Percentiles rank a stretch among this genome's conserved stretches.
phyloP scores from a whole-genome alignment of 2,797 vertebrate genomes.

The Hoplostethus mediterraneus region DNA sequence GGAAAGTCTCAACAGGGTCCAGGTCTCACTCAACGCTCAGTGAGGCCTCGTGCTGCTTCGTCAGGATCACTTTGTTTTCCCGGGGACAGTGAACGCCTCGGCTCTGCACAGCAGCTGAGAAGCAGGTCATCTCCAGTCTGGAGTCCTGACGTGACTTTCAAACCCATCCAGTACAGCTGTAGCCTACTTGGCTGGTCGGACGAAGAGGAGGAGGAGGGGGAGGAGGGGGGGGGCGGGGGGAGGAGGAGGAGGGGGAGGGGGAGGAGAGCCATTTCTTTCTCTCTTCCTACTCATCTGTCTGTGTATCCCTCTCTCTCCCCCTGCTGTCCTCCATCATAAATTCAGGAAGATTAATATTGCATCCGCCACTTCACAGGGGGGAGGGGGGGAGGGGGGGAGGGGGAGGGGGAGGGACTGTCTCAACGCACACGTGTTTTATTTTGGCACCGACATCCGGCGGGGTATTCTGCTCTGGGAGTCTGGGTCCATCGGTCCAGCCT shows the following conservation, averaged over 20 bases:
- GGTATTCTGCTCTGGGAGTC: neutral
- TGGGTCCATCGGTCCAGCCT: too few species aligned
- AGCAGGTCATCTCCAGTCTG: too few species aligned
- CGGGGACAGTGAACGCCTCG: conserved; percentile 8
- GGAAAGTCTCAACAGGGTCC: conserved; percentile 38
- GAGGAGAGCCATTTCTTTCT: neutral
- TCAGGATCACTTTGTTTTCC: neutral
- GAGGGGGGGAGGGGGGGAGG: neutral
- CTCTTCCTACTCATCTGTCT: neutral
- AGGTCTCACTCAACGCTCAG: conserved; percentile 15
- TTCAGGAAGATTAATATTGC: conserved; percentile 72
- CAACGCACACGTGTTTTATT: conserved; percentile 20
- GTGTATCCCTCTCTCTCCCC: neutral
- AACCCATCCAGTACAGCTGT: too few species aligned
- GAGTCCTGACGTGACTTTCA: too few species aligned
- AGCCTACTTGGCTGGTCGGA: neutral
- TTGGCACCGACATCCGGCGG: conserved; percentile 1
- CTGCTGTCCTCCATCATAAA: conserved; percentile 58
- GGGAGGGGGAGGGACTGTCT: neutral
- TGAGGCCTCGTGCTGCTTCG: neutral
- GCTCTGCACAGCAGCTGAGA: too few species aligned
- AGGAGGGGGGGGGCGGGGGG: too few species aligned
- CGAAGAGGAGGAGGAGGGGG: too few species aligned
- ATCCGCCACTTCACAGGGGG: conserved; percentile 54
- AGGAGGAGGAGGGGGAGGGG: too few species aligned